phyloP scores from a whole-genome alignment of 1,140 invertebrate genomes.

The Aphis craccivora region DNA sequence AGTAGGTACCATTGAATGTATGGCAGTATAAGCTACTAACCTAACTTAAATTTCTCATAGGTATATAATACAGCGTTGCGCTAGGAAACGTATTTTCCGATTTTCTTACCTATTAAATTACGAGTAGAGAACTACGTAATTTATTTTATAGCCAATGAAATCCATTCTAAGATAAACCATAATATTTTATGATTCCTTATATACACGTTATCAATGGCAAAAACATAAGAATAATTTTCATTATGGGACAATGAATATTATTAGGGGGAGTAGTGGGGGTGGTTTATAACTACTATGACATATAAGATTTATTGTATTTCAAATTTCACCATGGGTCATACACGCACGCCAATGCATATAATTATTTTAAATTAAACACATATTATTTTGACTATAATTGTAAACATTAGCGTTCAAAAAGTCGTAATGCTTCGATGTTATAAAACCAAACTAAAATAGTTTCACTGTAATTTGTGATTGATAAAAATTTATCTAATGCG shows the following conservation, averaged over 20 bases:
- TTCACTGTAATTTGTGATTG: background rate
- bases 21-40: no score
- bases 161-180: background rate
- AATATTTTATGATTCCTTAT: background rate
- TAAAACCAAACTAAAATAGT: background rate
- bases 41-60: background rate
- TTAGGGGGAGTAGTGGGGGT: no score
- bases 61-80: background rate
- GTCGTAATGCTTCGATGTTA: background rate
- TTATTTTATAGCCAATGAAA: background rate
- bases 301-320: no score
- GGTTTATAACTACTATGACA: no score
- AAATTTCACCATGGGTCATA: no score
- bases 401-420: background rate
- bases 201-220: background rate
- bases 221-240: no score
- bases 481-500: background rate
- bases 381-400: no score
- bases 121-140: background rate
- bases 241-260: no score
- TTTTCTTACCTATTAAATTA: background rate
- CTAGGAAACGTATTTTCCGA: background rate
- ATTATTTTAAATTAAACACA: no score
- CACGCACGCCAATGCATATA: no score
- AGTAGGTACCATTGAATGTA: background rate